Conservation (phyloP, 2,113 vertebrate genomes). For the Theristicus caerulescens region DNA sequence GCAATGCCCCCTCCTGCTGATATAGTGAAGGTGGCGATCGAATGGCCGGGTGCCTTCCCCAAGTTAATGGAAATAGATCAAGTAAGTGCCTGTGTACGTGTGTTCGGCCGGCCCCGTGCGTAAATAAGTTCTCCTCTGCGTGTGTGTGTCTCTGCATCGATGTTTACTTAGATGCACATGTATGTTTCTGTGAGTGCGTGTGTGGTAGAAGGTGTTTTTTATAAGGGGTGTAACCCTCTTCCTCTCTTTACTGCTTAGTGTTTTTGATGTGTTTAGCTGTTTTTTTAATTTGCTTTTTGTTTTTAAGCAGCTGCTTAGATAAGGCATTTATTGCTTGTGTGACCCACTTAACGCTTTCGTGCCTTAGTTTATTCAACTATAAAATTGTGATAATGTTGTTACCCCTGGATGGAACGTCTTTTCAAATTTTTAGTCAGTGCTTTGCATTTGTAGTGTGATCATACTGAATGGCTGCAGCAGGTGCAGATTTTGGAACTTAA, state of each 20-base stretch:
- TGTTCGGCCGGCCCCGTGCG: not conserved
- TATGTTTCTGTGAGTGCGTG: not conserved
- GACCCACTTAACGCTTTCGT: not conserved
- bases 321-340: not conserved
- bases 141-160: not conserved
- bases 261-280: not conserved
- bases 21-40: conserved; percentile 97
- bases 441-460: not conserved
- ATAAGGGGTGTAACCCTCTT: not conserved
- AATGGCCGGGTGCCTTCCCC: conserved; percentile 95
- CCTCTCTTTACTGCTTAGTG: not conserved
- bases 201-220: not conserved
- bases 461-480: not conserved
- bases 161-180: not conserved
- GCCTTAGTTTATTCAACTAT: conserved; percentile 1
- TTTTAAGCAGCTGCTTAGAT: not conserved
- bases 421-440: not conserved
- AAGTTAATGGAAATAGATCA: conserved; percentile 99
- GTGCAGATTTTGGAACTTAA: not conserved
- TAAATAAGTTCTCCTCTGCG: not conserved
- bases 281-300: not conserved
- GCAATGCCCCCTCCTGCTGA: conserved; percentile 94
- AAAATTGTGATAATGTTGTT: not conserved
- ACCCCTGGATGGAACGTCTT: not conserved
- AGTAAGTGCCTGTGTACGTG: conserved; percentile 72